A percentile compares a stretch with the other conserved stretches of the same genome.
These are phyloP conservation scores for Aphaenogaster floridana DNA, from an alignment of 1,140 invertebrate species.

Conservation along the genomic window DNA sequence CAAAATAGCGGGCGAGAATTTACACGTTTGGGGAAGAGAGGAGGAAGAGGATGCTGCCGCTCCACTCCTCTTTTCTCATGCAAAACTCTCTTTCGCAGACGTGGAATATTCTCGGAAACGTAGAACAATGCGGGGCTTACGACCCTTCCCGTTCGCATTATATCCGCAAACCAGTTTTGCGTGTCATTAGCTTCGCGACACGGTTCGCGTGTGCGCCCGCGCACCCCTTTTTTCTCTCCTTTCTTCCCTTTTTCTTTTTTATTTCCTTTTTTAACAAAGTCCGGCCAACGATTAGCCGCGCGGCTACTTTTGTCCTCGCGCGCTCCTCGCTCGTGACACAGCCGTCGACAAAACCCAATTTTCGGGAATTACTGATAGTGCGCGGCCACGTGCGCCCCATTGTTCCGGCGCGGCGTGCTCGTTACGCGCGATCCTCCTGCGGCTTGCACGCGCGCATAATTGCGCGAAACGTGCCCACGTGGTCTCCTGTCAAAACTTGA, in stretches of 20 bases:
- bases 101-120: background rate
- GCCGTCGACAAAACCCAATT: slow-evolving; percentile 41
- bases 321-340: background rate
- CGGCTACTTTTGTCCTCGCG: slow-evolving; percentile 21
- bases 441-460: slow-evolving; percentile 41
- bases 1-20: slow-evolving; percentile 36
- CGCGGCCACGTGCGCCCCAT: slow-evolving; percentile 46
- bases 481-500: slow-evolving; percentile 32
- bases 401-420: slow-evolving; percentile 32
- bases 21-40: slow-evolving; percentile 12
- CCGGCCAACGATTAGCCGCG: slow-evolving; percentile 15
- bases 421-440: slow-evolving; percentile 27
- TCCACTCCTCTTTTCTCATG: slow-evolving; percentile 63
- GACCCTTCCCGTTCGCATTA: slow-evolving; percentile 67
- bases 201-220: slow-evolving; percentile 6
- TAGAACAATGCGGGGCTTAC: slow-evolving; percentile 60
- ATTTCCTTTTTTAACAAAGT: slow-evolving; percentile 23
- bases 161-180: slow-evolving; percentile 78
- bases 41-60: background rate
- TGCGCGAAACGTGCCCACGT: slow-evolving; percentile 3
- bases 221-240: background rate
- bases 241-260: background rate
- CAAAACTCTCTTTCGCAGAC: slow-evolving; percentile 50
- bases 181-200: slow-evolving; percentile 76
- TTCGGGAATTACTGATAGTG: slow-evolving; percentile 49